Conservation (phyloP, 1,140 invertebrate genomes). For the Glomeris maerens region DNA sequence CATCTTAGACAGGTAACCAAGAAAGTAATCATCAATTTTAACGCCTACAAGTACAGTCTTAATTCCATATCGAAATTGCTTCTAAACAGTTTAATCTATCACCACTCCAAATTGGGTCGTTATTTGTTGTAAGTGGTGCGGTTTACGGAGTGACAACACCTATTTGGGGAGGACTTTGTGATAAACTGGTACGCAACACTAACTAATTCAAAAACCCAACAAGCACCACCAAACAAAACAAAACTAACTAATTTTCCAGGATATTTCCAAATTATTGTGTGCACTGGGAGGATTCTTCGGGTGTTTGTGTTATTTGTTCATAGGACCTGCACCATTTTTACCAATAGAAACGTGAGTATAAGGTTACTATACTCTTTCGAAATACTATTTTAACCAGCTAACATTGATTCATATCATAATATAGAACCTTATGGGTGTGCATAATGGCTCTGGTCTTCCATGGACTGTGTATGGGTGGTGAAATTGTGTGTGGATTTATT, state of each 20-base stretch:
- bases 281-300: not conserved
- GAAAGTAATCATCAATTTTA: no score
- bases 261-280: not conserved
- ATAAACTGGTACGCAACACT: not conserved
- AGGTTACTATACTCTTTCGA: not conserved
- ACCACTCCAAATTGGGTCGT: constrained; percentile 58
- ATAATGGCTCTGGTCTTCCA: constrained; percentile 1
- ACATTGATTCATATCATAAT: not conserved
- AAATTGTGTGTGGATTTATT: constrained; percentile 3
- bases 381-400: not conserved
- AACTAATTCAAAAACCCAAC: no score
- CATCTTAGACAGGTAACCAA: constrained; percentile 49
- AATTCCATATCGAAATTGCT: no score
- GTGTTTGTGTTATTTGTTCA: not conserved
- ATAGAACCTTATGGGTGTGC: constrained; percentile 1
- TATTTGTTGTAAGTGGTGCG: constrained; percentile 77
- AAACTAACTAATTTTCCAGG: no score
- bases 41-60: no score
- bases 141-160: constrained; percentile 60
- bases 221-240: no score
- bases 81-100: constrained; percentile 51
- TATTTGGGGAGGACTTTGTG: constrained; percentile 8
- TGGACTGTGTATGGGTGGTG: not conserved
- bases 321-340: not conserved
- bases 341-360: not conserved